Percentiles rank a stretch among this genome's conserved stretches.
Conservation (phyloP, 2,888 invertebrate species). For the Cistogaster globosa region DNA sequence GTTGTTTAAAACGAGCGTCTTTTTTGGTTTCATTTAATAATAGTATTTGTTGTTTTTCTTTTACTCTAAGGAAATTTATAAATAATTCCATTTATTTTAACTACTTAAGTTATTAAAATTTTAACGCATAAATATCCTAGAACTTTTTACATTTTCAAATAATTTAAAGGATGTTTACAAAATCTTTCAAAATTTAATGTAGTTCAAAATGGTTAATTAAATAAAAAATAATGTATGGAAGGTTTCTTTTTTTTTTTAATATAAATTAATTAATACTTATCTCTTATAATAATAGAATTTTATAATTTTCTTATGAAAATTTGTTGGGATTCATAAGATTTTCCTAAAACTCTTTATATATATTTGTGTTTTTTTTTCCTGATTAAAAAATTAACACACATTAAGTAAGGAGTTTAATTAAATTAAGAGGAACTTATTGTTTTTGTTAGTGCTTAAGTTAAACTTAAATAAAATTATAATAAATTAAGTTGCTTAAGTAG, state of each 20-base stretch:
- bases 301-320: too few relatives aligned
- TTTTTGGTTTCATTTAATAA: conserved; percentile 61
- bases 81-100: conserved; percentile 56
- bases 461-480: conserved; percentile 14
- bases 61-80: conserved; percentile 48
- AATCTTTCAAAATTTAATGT: conserved; percentile 39
- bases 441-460: conserved; percentile 27
- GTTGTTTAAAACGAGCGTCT: conserved; percentile 67
- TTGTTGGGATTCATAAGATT: too few relatives aligned
- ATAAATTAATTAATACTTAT: not conserved
- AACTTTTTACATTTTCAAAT: conserved; percentile 24
- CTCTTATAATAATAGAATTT: too few relatives aligned
- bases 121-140: not conserved
- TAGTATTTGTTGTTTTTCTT: conserved; percentile 22
- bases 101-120: conserved; percentile 54
- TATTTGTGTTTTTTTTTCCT: too few relatives aligned
- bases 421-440: conserved; percentile 31
- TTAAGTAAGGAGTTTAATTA: not conserved
- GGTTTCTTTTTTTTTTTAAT: conserved; percentile 1
- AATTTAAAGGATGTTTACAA: conserved; percentile 50
- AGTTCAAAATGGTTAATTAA: not conserved
- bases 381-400: too few relatives aligned
- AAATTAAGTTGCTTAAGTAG: conserved; percentile 21
- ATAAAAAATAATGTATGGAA: conserved; percentile 1
- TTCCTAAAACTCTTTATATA: too few relatives aligned